These are phyloP conservation scores for Calyptomena viridis DNA, from an alignment of 2,113 vertebrate genomes.

Conservation along the genomic window DNA sequence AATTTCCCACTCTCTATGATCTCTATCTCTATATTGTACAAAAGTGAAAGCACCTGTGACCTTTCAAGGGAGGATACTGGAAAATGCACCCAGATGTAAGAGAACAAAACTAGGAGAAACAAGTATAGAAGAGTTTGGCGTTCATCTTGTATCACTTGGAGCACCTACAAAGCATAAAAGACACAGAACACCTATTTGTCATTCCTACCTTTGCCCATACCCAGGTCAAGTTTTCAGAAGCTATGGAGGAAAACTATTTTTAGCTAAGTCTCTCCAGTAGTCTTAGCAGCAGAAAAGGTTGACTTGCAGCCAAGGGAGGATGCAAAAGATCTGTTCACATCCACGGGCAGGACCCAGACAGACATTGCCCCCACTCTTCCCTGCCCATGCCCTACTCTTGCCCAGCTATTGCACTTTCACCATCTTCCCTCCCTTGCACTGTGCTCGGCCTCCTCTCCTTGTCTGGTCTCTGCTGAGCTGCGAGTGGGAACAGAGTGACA, in stretches of 20 bases:
- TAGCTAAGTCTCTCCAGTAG: not conserved
- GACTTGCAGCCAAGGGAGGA: not conserved
- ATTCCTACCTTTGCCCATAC: not conserved
- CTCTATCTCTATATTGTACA: fast-evolving
- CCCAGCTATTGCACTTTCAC: not conserved
- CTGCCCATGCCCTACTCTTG: not conserved
- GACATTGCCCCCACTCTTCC: not conserved
- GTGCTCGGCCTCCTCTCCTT: not conserved
- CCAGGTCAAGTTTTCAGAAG: not conserved
- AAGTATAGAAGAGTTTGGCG: not conserved
- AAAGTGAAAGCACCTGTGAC: not conserved
- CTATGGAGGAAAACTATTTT: not conserved
- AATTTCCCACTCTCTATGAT: not conserved
- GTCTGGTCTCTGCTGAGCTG: not conserved
- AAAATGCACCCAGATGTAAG: not conserved
- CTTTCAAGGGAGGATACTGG: not conserved
- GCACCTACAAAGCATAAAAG: not conserved
- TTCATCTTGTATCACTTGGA: not conserved
- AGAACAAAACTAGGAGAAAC: not conserved
- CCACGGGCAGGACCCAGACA: not conserved
- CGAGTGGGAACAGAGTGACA: not conserved
- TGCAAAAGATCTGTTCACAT: not conserved
- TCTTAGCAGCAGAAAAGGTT: not conserved
- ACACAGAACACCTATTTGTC: not conserved
- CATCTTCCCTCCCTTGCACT: fast-evolving